Evolutionary conservation across 2,113 vertebrate genomes (phyloP), one percentile per base, ranked within the genome.

Genomic region (Megaptera novaeangliae): DNA sequence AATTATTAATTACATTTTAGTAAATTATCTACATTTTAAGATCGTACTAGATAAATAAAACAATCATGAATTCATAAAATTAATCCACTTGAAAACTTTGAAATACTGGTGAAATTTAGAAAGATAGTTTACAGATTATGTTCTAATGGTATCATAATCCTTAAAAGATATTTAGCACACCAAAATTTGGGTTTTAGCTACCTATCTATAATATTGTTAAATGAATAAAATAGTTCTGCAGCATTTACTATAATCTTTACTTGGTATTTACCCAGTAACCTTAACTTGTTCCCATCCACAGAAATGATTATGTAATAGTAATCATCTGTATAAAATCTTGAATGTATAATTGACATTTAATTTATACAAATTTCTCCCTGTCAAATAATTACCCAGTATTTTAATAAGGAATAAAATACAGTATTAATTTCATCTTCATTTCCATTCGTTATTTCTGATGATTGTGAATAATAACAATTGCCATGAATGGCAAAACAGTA

Each of bases 61-160:
- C 9, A 75, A 74, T 27, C 27, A 31, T 23, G 4, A 87, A 83
- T 68, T n/a, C 36, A 21, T 94, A 74, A 74, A 81, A 61, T 63
- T n/a, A 83, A 84, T 63, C 31, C 66, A 25, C 57, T 41, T 64
- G n/a, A 86, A 94, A 66, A 59, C 36, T 84, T 49, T 89, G 29
- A 95, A 66, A 46, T 68, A 36, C 15, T 71, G 63, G 49, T 71
- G 39, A 95, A 96, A 96, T 68, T 87, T 44, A 92, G 46, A 82
- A 61, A 34, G 17, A 27, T 6, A 86, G 52, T 36, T 77, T 31
- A 75, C 46, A 92, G 59, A 94, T 92, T 61, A 41, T 63, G 63
- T 63, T 72, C 63, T 72, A 63, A 23, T 15, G 11, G 15, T 49
- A 69, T 64, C 27, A 17, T 39, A 72, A 91, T 2, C 10, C 9